These are phyloP conservation scores for Zophobas atratus DNA, from an alignment of 1,140 invertebrate genomes.

Conservation along the genomic window DNA sequence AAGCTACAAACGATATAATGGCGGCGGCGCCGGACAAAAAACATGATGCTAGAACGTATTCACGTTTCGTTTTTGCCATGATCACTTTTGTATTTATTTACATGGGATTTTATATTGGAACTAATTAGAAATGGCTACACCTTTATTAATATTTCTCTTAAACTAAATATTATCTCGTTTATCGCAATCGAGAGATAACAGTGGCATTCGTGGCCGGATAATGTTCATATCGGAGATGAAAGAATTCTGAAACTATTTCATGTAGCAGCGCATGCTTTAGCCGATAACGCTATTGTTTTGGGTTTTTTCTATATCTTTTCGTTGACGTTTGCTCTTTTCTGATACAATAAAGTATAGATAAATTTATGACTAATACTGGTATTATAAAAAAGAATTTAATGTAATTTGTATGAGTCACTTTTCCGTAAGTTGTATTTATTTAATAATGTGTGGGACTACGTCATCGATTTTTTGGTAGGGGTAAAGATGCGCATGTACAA, in stretches of 20 bases:
- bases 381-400: no score
- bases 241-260: neutral
- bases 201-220: neutral
- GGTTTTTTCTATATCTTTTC: no score
- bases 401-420: no score
- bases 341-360: no score
- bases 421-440: neutral
- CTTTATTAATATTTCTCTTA: slow-evolving; percentile 12
- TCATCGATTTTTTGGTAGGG: neutral
- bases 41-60: slow-evolving; percentile 49
- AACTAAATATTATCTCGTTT: slow-evolving; percentile 17
- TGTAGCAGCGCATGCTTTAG: neutral
- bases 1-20: slow-evolving; percentile 48
- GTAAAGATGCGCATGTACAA: no score
- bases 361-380: no score
- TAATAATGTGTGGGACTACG: neutral
- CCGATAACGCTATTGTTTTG: no score
- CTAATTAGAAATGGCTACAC: neutral
- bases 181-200: slow-evolving; percentile 7
- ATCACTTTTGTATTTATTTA: slow-evolving; percentile 32
- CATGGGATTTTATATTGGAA: neutral
- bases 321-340: no score
- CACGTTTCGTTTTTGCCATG: slow-evolving; percentile 55
- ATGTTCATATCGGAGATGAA: neutral
- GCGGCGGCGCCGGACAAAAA: slow-evolving; percentile 49